These are phyloP conservation scores for Portunus trituberculatus DNA, from an alignment of 1,140 invertebrate genomes.

Conservation along the genomic window DNA sequence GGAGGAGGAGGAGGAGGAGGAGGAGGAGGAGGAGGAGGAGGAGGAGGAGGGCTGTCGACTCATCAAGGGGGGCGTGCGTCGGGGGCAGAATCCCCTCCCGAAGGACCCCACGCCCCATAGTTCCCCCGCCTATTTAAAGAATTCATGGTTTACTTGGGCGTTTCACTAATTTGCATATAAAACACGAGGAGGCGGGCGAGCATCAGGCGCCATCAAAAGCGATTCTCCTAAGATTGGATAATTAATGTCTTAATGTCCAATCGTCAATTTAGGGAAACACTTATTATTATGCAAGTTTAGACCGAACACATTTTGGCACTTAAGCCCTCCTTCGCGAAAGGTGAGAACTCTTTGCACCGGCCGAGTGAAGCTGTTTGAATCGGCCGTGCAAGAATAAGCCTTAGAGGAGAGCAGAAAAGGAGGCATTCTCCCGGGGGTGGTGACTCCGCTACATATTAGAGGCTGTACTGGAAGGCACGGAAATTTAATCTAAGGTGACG, in stretches of 20 bases:
- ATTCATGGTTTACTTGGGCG: constrained; percentile 71
- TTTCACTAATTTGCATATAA: constrained; percentile 75
- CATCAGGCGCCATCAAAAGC: constrained; percentile 75
- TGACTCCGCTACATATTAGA: constrained; percentile 9
- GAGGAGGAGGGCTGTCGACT: neutral
- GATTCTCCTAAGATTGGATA: constrained; percentile 76
- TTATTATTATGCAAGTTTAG: constrained; percentile 70
- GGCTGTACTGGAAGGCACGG: constrained; percentile 52
- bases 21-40: neutral
- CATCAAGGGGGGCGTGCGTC: neutral
- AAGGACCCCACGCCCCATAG: neutral
- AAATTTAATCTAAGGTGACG: constrained; percentile 72
- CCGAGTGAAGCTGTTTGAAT: neutral
- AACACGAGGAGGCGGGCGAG: constrained; percentile 67
- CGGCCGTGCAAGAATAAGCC: neutral
- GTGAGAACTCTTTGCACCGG: constrained; percentile 46
- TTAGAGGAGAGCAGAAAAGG: neutral
- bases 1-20: neutral
- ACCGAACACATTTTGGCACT: constrained; percentile 41
- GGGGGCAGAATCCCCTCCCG: constrained; percentile 33
- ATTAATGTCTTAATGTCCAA: constrained; percentile 77
- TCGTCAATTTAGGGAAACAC: constrained; percentile 77
- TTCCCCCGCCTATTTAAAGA: constrained; percentile 43
- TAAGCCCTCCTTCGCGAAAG: constrained; percentile 11
- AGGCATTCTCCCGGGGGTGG: neutral